Evolutionary conservation across 2,888 invertebrate species (phyloP), one percentile per base, ranked within the genome.

Genomic region (Cosmia trapezina): DNA sequence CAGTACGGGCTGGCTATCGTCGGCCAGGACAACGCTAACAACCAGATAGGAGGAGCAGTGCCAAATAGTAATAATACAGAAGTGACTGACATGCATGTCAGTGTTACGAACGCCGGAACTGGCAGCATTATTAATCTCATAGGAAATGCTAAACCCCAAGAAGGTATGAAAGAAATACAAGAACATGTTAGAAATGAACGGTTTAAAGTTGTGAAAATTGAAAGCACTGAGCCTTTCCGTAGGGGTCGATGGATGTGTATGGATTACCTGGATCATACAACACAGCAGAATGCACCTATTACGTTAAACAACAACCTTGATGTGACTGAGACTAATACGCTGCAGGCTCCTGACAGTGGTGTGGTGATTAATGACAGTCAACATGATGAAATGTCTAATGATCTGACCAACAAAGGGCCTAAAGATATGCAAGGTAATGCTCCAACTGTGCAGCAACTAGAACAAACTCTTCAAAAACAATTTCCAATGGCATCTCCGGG

Each of bases 201-300:
- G 83, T 99, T 99, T 94, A 98, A 98, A 96, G 98, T 99, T 87
- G 99, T 99, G 54, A 99, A 99, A 96, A 98, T 99, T 87, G 99
- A 99, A 95, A 98, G 98, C 87, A 98, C 98, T n/a, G 98, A 98
- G 94, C 99, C 99, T 28, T 99, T 98, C 91, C 97, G 98, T 86
- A 97, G 99, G 73, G 99, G 99, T 43, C 97, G 99, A 86, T 99
- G 99, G 99, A 97, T 98, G 94, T 99, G 99, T 94, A 98, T 98
- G 98, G 99, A 99, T 94, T 99, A 98, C 93, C 96, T 98, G 88
- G 99, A 99, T 96, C 98, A 98, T 89, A 98, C 98, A 64, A 97
- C 97, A 73, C 96, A 96, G 85, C 96, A 94, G 77, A 96, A 94
- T 91, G 93, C 96, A 81, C 95, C 96, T 45, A 94, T 96, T 28